These are phyloP conservation scores for Zaprionus davidi DNA, from an alignment of 1,140 invertebrate genomes.

Conservation along the genomic window DNA sequence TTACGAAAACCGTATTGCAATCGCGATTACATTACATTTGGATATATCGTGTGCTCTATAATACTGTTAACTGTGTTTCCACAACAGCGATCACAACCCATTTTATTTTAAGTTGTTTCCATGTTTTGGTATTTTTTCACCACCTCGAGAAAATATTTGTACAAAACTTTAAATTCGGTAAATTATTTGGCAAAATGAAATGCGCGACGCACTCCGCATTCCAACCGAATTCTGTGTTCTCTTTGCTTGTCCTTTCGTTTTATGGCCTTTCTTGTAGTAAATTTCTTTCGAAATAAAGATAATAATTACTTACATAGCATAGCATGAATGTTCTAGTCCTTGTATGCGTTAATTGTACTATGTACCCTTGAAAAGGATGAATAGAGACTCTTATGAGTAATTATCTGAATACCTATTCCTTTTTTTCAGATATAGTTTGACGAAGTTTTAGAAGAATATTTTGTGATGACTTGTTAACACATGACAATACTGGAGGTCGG, in stretches of 20 bases:
- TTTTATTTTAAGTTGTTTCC: neutral
- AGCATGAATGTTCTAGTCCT: neutral
- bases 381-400: neutral
- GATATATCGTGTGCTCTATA: neutral
- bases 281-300: constrained; percentile 48
- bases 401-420: neutral
- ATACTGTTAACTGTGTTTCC: neutral
- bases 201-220: constrained; percentile 54
- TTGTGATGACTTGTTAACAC: constrained; percentile 42
- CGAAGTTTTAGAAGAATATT: constrained; percentile 8
- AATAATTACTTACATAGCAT: constrained; percentile 44
- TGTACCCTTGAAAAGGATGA: neutral
- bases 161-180: constrained; percentile 44
- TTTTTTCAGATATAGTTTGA: constrained; percentile 31
- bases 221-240: constrained; percentile 37
- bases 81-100: neutral
- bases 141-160: constrained; percentile 42
- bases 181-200: constrained; percentile 47
- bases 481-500: constrained; percentile 36
- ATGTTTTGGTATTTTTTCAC: constrained; percentile 26
- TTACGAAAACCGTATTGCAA: neutral
- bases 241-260: constrained; percentile 42
- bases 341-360: neutral
- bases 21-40: neutral
- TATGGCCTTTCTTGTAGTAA: constrained; percentile 21